phyloP scores from a whole-genome alignment of 2,888 invertebrate species.

The Ectemnius cavifrons region DNA sequence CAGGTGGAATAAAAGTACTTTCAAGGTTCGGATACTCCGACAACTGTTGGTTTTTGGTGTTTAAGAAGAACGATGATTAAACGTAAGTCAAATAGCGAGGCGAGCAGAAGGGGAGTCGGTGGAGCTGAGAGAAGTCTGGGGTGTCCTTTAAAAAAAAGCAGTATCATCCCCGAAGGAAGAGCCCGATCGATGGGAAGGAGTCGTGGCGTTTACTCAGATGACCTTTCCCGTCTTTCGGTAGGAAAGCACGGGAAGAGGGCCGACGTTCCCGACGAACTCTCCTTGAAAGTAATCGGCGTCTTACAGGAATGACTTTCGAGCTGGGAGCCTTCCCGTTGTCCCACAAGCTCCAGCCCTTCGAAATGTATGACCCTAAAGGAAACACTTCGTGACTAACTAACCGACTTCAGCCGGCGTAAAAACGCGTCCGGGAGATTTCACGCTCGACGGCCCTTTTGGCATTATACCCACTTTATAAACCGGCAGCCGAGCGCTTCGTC shows the following conservation, averaged over 20 bases:
- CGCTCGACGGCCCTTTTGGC: constrained; percentile 46
- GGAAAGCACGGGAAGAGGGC: neutral
- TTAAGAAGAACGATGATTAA: too few relatives aligned
- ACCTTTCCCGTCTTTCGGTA: neutral
- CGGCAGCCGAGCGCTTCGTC: constrained; percentile 47
- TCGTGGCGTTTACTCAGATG: neutral
- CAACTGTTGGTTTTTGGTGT: too few relatives aligned
- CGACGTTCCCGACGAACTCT: neutral
- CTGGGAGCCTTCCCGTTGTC: neutral
- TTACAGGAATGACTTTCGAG: neutral
- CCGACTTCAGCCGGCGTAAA: constrained; percentile 39
- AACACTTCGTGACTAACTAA: constrained; percentile 47
- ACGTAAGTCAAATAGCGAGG: too few relatives aligned
- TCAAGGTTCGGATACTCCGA: too few relatives aligned
- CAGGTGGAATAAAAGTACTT: too few relatives aligned
- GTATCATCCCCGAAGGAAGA: constrained; percentile 1
- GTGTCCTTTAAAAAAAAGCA: neutral
- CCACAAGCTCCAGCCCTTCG: neutral
- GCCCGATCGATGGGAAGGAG: neutral
- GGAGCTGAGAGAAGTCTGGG: too few relatives aligned
- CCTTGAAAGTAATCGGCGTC: constrained; percentile 4
- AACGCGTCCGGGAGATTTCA: constrained; percentile 52
- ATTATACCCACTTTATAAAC: constrained; percentile 54
- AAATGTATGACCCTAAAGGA: constrained; percentile 28
- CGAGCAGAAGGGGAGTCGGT: too few relatives aligned